phyloP scores from a whole-genome alignment of 2,888 invertebrate genomes.

The Orthosia cruda region DNA sequence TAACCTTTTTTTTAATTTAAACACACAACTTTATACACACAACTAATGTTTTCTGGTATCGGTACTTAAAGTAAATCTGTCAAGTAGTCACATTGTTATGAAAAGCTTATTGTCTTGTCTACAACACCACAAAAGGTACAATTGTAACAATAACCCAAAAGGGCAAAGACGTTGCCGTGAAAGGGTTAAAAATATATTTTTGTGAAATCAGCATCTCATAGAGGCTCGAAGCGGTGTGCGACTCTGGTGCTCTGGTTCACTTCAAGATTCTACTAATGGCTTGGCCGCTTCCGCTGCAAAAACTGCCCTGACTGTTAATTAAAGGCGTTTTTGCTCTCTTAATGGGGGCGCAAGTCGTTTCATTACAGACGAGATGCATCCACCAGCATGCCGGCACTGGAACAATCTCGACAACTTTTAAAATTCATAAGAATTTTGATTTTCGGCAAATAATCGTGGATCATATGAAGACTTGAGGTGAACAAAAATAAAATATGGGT shows the following conservation, averaged over 20 bases:
- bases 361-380: conserved; percentile 63
- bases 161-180: conserved; percentile 29
- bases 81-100: conserved; percentile 24
- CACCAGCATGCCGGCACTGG: conserved; percentile 15
- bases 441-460: conserved; percentile 29
- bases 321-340: no score
- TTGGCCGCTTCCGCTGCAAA: conserved; percentile 69
- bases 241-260: conserved; percentile 12
- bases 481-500: conserved; percentile 24
- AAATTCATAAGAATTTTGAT: conserved; percentile 25
- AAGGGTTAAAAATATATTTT: conserved; percentile 44
- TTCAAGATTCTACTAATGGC: conserved; percentile 76
- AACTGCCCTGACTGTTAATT: conserved; percentile 76
- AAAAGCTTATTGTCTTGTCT: conserved; percentile 45
- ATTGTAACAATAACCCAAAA: conserved; percentile 37
- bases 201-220: conserved; percentile 53
- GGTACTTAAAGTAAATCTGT: conserved; percentile 17
- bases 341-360: no score
- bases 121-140: conserved; percentile 32
- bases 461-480: conserved; percentile 37
- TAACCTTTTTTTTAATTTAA: background rate
- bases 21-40: background rate
- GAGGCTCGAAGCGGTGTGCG: conserved; percentile 49
- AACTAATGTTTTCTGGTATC: background rate
- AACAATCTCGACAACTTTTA: conserved; percentile 13